Conservation (phyloP, 2,797 vertebrate species). For the Anas flavirostris region DNA sequence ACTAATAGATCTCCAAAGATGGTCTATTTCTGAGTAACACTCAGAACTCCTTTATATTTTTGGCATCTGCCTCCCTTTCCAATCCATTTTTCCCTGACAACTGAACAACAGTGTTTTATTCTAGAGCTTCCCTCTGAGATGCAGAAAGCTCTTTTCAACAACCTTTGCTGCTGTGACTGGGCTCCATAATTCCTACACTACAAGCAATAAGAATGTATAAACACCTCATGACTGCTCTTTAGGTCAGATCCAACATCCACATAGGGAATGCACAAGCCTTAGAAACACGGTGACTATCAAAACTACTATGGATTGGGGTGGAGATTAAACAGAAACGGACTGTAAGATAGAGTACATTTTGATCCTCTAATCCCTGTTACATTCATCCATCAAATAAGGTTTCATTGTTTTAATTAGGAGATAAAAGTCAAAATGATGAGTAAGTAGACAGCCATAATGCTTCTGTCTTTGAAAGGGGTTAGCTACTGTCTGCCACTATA, state of each 20-base stretch:
- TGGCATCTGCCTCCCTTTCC: neutral
- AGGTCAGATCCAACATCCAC: neutral
- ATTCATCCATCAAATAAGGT: neutral
- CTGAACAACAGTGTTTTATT: neutral
- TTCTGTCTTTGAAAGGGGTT: neutral
- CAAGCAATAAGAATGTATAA: neutral
- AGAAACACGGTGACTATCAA: neutral
- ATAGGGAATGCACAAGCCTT: neutral
- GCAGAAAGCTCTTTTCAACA: neutral
- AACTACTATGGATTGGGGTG: fast-evolving
- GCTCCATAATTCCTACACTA: neutral
- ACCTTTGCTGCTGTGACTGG: neutral
- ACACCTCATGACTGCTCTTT: neutral
- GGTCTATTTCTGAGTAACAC: neutral
- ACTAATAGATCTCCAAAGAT: neutral
- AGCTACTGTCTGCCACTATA: constrained; percentile 19
- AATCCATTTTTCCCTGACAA: neutral
- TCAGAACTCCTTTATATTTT: neutral
- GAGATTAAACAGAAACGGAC: neutral
- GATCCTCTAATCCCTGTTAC: neutral
- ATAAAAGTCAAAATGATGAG: neutral
- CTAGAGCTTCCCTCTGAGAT: neutral
- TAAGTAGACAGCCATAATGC: neutral
- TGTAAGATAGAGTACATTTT: neutral
- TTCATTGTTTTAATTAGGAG: neutral